These are phyloP conservation scores for Micropterix aruncella DNA, from an alignment of 2,888 invertebrate genomes.

Conservation along the genomic window DNA sequence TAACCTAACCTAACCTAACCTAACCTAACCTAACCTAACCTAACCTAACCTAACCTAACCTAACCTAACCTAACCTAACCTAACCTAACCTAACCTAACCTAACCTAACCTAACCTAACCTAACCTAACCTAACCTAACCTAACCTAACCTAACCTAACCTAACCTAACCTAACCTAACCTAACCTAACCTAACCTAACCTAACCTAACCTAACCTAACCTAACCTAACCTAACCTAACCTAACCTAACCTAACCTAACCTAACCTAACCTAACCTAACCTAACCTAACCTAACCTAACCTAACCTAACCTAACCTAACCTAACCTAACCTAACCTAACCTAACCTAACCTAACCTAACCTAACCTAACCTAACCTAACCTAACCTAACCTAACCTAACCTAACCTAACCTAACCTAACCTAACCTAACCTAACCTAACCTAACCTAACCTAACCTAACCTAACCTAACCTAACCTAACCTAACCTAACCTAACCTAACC, in stretches of 20 bases:
- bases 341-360: conserved; percentile 6
- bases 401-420: conserved; percentile 7
- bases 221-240: conserved; percentile 11
- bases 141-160: conserved; percentile 3
- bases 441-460: conserved; percentile 10
- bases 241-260: conserved; percentile 11
- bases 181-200: conserved; percentile 12
- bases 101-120: conserved; percentile 4
- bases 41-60: conserved; percentile 4
- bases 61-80: conserved; percentile 4
- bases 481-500: conserved; percentile 10
- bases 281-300: conserved; percentile 13
- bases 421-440: conserved; percentile 10
- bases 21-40: conserved; percentile 4
- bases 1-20: conserved; percentile 5
- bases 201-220: conserved; percentile 9
- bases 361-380: conserved; percentile 7
- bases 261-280: conserved; percentile 13
- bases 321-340: conserved; percentile 5
- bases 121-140: conserved; percentile 5
- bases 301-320: conserved; percentile 11
- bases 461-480: conserved; percentile 8
- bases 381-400: conserved; percentile 7
- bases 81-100: conserved; percentile 4
- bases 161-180: conserved; percentile 3